A percentile compares a stretch with the other conserved stretches of the same genome.
Evolutionary conservation across 2,797 vertebrate species (phyloP).

Genomic region (Darevskia nairensis): DNA sequence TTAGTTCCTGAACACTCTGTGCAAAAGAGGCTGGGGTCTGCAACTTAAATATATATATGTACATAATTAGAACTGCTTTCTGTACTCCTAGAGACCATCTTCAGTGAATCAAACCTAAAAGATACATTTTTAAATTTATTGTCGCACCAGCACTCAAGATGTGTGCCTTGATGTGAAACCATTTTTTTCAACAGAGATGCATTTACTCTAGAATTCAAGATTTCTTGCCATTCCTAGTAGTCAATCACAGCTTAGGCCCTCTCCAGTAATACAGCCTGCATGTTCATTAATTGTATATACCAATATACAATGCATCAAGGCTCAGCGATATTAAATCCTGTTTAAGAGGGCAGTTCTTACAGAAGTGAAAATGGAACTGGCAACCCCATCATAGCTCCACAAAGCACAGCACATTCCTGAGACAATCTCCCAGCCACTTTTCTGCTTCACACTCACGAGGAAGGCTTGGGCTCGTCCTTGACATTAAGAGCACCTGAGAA

Average conservation of each 20-base stretch:
- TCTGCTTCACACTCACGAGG: background rate
- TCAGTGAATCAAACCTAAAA: conserved; percentile 12
- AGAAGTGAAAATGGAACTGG: background rate
- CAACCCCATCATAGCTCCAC: background rate
- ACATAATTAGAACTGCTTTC: conserved; percentile 49
- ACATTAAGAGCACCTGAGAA: background rate
- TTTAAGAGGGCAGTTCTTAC: background rate
- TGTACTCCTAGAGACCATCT: conserved; percentile 1
- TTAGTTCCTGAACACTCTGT: conserved; percentile 98
- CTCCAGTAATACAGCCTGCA: background rate
- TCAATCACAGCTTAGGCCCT: background rate
- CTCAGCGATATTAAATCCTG: background rate
- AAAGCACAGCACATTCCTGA: background rate
- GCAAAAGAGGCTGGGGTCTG: conserved; percentile 99
- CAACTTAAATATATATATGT: conserved; percentile 84
- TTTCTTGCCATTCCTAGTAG: background rate
- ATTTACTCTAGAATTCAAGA: rapidly evolving
- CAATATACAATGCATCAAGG: background rate
- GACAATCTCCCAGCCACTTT: background rate
- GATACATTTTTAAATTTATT: conserved; percentile 23
- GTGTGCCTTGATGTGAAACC: background rate
- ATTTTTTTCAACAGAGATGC: background rate
- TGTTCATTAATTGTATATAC: background rate
- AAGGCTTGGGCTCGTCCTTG: background rate
- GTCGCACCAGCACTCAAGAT: conserved; percentile 22